phyloP scores from a whole-genome alignment of 2,888 invertebrate species.

The Idaea straminata region DNA sequence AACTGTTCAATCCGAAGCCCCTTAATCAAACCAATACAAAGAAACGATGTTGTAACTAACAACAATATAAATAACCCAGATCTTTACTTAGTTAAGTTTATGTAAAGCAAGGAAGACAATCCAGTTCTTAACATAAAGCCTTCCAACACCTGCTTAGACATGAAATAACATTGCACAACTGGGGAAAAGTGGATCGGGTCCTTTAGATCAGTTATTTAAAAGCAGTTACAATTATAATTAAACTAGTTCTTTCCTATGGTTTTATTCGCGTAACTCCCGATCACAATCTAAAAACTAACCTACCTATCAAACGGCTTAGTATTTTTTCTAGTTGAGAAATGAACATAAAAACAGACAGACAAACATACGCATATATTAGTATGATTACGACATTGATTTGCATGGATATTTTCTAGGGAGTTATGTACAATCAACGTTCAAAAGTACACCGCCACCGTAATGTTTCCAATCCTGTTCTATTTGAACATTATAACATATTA shows the following conservation, averaged over 20 bases:
- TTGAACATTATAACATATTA: too few relatives aligned
- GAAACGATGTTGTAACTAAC: not conserved
- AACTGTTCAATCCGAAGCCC: not conserved
- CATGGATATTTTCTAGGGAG: conserved; percentile 3
- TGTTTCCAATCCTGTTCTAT: too few relatives aligned
- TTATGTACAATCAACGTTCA: too few relatives aligned
- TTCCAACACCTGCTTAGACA: conserved; percentile 21
- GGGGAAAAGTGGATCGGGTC: conserved; percentile 46
- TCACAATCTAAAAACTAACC: not conserved
- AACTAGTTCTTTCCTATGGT: conserved; percentile 7
- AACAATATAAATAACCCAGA: conserved; percentile 7
- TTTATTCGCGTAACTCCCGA: not conserved
- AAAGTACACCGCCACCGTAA: too few relatives aligned
- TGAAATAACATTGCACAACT: conserved; percentile 25
- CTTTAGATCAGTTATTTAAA: conserved; percentile 40
- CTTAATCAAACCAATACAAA: not conserved
- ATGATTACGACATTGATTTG: not conserved
- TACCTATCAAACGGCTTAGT: not conserved
- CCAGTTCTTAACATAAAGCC: conserved; percentile 12
- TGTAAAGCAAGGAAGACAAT: conserved; percentile 18
- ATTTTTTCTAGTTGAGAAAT: not conserved
- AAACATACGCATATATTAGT: not conserved
- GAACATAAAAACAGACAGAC: not conserved
- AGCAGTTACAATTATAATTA: conserved; percentile 26
- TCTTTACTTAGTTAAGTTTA: conserved; percentile 12